phyloP scores from a whole-genome alignment of 2,888 invertebrate species.

The Lithodes maja region DNA sequence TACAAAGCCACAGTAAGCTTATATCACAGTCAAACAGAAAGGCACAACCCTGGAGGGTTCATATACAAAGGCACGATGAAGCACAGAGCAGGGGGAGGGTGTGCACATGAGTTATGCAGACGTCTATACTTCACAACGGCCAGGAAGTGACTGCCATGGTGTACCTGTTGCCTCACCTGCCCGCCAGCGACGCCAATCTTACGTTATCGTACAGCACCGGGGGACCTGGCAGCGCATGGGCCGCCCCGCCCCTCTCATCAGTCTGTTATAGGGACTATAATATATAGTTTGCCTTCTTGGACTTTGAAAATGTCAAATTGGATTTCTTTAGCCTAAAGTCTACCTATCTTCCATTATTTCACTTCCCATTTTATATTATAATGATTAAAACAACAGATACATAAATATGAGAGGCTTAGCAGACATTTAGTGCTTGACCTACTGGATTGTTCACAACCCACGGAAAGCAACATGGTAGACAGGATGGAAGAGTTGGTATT shows the following conservation, averaged over 20 bases:
- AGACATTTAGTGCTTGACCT: too few relatives aligned
- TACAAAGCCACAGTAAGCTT: too few relatives aligned
- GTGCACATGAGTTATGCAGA: neutral
- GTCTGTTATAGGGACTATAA: neutral
- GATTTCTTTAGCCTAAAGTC: neutral
- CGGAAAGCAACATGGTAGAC: too few relatives aligned
- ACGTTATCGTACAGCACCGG: constrained; percentile 41
- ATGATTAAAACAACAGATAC: too few relatives aligned
- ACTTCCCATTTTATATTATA: too few relatives aligned
- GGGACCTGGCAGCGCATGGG: neutral
- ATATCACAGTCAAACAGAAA: too few relatives aligned
- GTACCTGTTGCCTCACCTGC: constrained; percentile 54
- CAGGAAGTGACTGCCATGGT: constrained; percentile 50
- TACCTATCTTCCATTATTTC: neutral
- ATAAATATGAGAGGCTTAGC: too few relatives aligned
- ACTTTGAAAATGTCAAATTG: neutral
- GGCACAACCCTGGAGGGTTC: too few relatives aligned
- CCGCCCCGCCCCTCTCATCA: constrained; percentile 23
- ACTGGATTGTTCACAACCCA: too few relatives aligned
- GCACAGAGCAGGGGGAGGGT: neutral
- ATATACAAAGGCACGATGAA: too few relatives aligned
- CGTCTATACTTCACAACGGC: constrained; percentile 34
- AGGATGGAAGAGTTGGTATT: too few relatives aligned
- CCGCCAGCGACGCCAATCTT: constrained; percentile 43
- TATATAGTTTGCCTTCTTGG: neutral